These are phyloP conservation scores for Coreoperca whiteheadi DNA, from an alignment of 2,113 vertebrate species.

Conservation along the genomic window DNA sequence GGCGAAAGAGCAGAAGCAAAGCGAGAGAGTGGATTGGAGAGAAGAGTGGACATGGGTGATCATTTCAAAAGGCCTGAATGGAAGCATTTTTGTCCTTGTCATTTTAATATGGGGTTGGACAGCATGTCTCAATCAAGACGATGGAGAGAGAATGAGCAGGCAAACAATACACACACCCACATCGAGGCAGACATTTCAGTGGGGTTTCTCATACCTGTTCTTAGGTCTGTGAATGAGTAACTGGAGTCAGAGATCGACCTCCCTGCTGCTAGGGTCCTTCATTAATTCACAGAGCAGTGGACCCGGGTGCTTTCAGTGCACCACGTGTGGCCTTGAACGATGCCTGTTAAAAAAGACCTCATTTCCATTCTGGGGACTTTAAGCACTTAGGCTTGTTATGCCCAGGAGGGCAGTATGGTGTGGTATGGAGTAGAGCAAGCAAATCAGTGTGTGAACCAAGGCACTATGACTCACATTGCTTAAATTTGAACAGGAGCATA, in stretches of 20 bases:
- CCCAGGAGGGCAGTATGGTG: constrained; percentile 69
- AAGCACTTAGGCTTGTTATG: constrained; percentile 73
- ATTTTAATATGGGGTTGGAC: constrained; percentile 63
- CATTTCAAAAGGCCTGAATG: constrained; percentile 48
- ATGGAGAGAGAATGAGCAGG: constrained; percentile 10
- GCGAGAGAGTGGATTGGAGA: constrained; percentile 38
- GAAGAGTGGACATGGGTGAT: constrained; percentile 46
- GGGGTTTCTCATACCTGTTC: constrained; percentile 36
- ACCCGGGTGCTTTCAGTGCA: constrained; percentile 64
- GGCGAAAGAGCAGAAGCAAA: constrained; percentile 43
- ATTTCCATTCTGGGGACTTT: constrained; percentile 75
- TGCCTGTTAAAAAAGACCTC: constrained; percentile 56
- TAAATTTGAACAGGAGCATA: constrained; percentile 50
- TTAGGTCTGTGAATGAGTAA: constrained; percentile 25
- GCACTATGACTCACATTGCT: constrained; percentile 58
- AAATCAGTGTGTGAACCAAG: constrained; percentile 59
- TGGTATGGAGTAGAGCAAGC: constrained; percentile 59
- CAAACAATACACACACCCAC: neutral
- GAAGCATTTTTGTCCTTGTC: constrained; percentile 67
- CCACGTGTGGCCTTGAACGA: constrained; percentile 74
- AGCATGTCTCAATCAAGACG: constrained; percentile 44
- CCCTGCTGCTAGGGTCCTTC: constrained; percentile 48
- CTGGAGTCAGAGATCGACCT: constrained; percentile 48
- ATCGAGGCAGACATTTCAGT: neutral
- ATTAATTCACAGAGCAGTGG: constrained; percentile 66